These are phyloP conservation scores for Lepus europaeus DNA, from an alignment of 2,113 vertebrate genomes.

Conservation along the genomic window DNA sequence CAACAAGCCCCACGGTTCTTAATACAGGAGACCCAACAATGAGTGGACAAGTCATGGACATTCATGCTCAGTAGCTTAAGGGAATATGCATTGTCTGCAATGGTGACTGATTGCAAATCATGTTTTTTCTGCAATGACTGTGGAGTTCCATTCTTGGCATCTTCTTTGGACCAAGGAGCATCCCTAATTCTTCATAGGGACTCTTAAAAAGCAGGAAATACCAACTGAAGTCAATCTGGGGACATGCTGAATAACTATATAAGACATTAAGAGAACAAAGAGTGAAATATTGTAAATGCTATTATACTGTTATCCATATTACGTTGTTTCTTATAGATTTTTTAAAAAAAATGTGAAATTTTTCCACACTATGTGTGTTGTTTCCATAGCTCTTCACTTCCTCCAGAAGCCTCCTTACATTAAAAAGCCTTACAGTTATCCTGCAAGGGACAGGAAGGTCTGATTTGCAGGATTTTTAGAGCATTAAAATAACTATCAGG, in stretches of 20 bases:
- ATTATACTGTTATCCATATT: conserved; percentile 99
- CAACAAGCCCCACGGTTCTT: conserved; percentile 92
- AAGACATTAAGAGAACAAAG: conserved; percentile 98
- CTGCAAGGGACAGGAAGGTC: conserved; percentile 91
- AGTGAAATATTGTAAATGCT: conserved; percentile 99
- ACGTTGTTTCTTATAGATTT: conserved; percentile 99
- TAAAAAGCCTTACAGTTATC: conserved; percentile 93
- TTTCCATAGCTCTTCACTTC: conserved; percentile 96
- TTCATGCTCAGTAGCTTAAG: conserved; percentile 94
- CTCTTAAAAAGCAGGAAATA: conserved; percentile 93
- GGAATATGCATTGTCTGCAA: conserved; percentile 89
- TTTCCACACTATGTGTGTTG: conserved; percentile 99
- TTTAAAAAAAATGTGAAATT: conserved; percentile 99
- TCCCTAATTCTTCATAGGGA: conserved; percentile 93
- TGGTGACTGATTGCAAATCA: conserved; percentile 90
- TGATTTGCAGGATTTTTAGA: conserved; percentile 93
- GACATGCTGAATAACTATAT: conserved; percentile 98
- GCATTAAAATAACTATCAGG: conserved; percentile 92
- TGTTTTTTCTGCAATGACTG: conserved; percentile 92
- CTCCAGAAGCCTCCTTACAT: conserved; percentile 94
- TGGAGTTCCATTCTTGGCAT: conserved; percentile 92
- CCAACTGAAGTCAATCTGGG: conserved; percentile 93
- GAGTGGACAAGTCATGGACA: conserved; percentile 95
- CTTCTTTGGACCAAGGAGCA: conserved; percentile 94
- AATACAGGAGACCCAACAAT: conserved; percentile 91